Percentiles rank a stretch among this genome's conserved stretches.
phyloP scores from a whole-genome alignment of 2,888 invertebrate species.

The Spodoptera littoralis region DNA sequence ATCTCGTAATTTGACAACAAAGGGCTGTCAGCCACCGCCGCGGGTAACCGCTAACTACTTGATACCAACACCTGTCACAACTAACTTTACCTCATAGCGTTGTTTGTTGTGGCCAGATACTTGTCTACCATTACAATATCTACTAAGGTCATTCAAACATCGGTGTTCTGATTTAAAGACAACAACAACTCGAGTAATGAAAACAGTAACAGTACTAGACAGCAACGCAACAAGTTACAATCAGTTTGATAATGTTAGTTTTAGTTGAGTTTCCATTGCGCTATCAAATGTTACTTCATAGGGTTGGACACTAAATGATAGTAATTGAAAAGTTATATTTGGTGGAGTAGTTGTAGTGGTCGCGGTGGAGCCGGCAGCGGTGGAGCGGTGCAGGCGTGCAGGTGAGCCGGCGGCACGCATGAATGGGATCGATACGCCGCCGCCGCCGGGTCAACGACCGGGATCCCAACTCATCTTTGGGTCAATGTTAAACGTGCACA shows the following conservation, averaged over 20 bases:
- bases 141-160: neutral
- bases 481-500: conserved; percentile 60
- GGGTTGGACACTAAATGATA: too few relatives aligned
- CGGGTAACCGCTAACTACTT: conserved; percentile 17
- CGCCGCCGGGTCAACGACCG: conserved; percentile 61
- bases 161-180: too few relatives aligned
- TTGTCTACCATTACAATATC: neutral
- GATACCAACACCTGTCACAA: conserved; percentile 12
- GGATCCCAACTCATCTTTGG: conserved; percentile 54
- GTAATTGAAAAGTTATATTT: too few relatives aligned
- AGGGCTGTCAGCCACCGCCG: conserved; percentile 26
- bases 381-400: conserved; percentile 25
- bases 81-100: neutral
- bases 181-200: too few relatives aligned
- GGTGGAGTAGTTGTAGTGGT: too few relatives aligned
- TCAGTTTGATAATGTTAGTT: neutral
- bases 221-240: conserved; percentile 9
- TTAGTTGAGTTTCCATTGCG: neutral
- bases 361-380: neutral
- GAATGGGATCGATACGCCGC: conserved; percentile 76
- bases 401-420: conserved; percentile 54
- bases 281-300: too few relatives aligned
- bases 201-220: neutral
- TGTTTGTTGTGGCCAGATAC: neutral
- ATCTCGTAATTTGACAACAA: conserved; percentile 47